Evolutionary conservation across 2,797 vertebrate genomes (phyloP), one percentile per base, ranked within the genome.

Genomic region (Setipinna tenuifilis): DNA sequence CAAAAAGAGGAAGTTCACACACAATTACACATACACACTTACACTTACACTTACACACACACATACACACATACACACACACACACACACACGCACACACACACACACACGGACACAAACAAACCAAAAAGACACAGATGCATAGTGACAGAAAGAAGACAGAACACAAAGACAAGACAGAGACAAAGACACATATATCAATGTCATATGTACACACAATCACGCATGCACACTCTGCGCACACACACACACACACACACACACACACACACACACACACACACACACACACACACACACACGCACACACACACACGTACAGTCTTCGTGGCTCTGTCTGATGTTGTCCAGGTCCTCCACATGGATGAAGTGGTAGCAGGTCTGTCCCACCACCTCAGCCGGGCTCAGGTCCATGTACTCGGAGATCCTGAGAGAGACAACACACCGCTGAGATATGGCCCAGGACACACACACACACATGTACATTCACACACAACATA

Each of bases 351-450:
- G 94, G 4, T 98, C 97, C 91, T 97, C 97, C 46, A 96, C 97
- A 0, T 98, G 92, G 85, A 97, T 94, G 85, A 97, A 98, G 90
- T 96, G 96, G 90, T 98, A 98, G 86, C 97, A 98, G 86, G 96
- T 97, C 82, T 96, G 96, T 82, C 97, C 97, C 84, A 97, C 96
- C 19, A 98, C 96, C 90, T 98, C 97, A 0, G 96, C 95, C 31
- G 97, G 95, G 83, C 95, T 96, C 86, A 97, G 91, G 89, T 98
- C 97, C 97, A 98, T 98, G 83, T 97, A 97, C 88, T 98, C 97
- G 0, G 96, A 96, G 92, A 98, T 96, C 93, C 97, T 98, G 90
- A 35, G 61, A 65, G n/a, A 65, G n/a, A 17, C 12, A 21, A n/a
- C 1, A 59, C 0, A 59, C 58, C 21, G 58, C 17, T 5, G 17